Conservation (phyloP, 2,888 invertebrate species). For the Polymixis lichenea region DNA sequence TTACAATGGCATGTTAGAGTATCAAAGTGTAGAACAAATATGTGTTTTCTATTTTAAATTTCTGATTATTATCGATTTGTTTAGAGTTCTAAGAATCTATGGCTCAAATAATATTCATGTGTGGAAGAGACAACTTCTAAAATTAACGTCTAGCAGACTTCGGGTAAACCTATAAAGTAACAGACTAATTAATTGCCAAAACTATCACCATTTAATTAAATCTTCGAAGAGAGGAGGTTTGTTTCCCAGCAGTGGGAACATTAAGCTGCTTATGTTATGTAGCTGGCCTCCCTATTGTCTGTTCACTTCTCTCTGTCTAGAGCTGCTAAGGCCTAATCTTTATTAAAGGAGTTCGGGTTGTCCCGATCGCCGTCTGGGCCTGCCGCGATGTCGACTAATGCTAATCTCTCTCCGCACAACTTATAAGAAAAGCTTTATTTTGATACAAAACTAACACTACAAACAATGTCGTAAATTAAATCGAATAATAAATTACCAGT, state of each 20-base stretch:
- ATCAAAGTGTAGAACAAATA: constrained; percentile 25
- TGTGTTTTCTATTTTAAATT: constrained; percentile 14
- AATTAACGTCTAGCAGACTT: neutral
- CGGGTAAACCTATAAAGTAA: neutral
- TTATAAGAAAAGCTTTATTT: neutral
- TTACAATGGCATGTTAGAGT: constrained; percentile 37
- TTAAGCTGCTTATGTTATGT: no score
- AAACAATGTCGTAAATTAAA: neutral
- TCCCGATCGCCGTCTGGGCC: no score
- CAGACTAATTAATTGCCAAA: constrained; percentile 17
- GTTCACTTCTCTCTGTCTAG: no score
- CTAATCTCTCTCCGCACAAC: neutral
- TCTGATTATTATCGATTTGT: constrained; percentile 4
- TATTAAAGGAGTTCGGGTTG: no score
- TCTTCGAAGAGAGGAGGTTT: neutral
- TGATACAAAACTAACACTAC: neutral
- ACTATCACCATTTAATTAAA: neutral
- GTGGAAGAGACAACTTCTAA: neutral
- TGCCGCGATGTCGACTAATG: no score
- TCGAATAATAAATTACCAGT: neutral
- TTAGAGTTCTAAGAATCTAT: constrained; percentile 5
- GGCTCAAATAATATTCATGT: neutral
- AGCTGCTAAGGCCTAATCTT: no score
- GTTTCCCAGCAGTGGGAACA: no score
- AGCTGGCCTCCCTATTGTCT: no score